Conservation (phyloP, 2,113 vertebrate genomes). For the Campylorhamphus procurvoides region DNA sequence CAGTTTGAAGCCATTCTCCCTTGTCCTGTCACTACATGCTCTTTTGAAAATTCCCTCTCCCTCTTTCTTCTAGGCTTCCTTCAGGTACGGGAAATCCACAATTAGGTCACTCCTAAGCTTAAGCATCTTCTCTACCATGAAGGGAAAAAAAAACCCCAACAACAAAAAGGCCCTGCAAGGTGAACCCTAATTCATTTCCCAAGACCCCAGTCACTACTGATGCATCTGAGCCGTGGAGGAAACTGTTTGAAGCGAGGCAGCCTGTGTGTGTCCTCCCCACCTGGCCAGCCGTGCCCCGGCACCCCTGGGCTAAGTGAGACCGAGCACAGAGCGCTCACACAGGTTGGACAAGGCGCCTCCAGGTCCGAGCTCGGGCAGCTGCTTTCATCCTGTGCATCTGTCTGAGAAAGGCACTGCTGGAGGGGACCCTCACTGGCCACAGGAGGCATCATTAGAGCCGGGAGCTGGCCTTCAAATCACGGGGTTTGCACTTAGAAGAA, state of each 20-base stretch:
- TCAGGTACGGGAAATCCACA: background rate
- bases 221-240: background rate
- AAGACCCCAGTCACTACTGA: background rate
- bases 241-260: background rate
- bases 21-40: background rate
- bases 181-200: constrained; percentile 29
- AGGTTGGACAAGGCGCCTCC: background rate
- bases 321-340: background rate
- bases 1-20: background rate
- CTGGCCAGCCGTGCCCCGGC: background rate
- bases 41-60: background rate
- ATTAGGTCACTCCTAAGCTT: background rate
- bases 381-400: background rate
- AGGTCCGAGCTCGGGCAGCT: background rate
- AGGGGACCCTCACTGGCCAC: background rate
- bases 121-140: background rate
- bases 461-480: background rate
- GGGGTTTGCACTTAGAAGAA: background rate
- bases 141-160: background rate
- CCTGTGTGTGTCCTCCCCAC: background rate
- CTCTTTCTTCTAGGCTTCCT: background rate
- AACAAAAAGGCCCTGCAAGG: background rate
- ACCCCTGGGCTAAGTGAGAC: background rate
- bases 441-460: background rate
- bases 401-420: background rate